Conservation (phyloP, 2,888 invertebrate genomes). For the Drosophila borealis region DNA sequence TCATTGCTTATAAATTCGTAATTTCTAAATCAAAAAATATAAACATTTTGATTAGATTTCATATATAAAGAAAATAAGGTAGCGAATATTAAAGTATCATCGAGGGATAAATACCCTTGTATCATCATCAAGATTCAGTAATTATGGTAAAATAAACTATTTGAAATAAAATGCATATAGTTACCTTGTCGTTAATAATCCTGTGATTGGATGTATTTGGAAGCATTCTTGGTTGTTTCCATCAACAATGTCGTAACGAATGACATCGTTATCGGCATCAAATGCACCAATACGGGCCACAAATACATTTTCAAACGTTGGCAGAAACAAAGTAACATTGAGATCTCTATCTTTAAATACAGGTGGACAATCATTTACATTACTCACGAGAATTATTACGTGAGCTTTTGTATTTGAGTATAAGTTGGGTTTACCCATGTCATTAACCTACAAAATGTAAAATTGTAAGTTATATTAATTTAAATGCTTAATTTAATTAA, state of each 20-base stretch:
- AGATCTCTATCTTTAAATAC: slow-evolving; percentile 89
- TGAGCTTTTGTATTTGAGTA: slow-evolving; percentile 92
- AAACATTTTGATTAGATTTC: not conserved
- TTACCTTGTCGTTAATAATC: slow-evolving; percentile 87
- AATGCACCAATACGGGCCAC: slow-evolving; percentile 89
- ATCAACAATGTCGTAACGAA: slow-evolving; percentile 92
- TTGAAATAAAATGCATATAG: not conserved
- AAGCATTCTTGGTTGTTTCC: slow-evolving; percentile 92
- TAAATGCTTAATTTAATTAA: too few species aligned
- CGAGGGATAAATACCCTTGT: too few species aligned
- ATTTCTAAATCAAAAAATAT: slow-evolving; percentile 73
- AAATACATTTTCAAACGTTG: slow-evolving; percentile 92
- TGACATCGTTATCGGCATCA: slow-evolving; percentile 90
- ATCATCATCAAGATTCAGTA: too few species aligned
- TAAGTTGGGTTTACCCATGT: slow-evolving; percentile 93
- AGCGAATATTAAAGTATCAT: too few species aligned
- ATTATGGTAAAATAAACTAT: not conserved
- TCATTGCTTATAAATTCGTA: slow-evolving; percentile 87
- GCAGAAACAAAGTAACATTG: slow-evolving; percentile 91
- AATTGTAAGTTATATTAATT: not conserved
- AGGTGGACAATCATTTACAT: slow-evolving; percentile 97
- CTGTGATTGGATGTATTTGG: slow-evolving; percentile 88
- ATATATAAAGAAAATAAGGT: too few species aligned
- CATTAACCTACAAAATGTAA: slow-evolving; percentile 87
- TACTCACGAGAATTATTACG: slow-evolving; percentile 91